These are phyloP conservation scores for Drosophila littoralis DNA, from an alignment of 1,140 invertebrate genomes.

Conservation along the genomic window DNA sequence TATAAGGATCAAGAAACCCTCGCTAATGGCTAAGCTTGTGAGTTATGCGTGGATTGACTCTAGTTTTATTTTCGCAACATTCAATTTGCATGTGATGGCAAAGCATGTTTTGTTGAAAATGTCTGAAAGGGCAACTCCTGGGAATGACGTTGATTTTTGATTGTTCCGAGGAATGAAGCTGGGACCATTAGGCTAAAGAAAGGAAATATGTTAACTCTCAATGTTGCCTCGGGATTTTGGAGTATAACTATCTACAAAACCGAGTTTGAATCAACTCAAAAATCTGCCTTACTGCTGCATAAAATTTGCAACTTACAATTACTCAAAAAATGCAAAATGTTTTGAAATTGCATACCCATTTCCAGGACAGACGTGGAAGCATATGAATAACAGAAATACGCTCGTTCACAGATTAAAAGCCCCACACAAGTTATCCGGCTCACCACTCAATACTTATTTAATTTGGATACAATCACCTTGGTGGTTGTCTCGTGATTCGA, in stretches of 20 bases:
- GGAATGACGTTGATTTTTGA: constrained; percentile 65
- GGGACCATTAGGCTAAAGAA: not conserved
- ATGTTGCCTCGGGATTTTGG: no score
- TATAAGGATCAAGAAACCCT: not conserved
- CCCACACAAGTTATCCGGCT: not conserved
- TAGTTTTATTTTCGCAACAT: constrained; percentile 65
- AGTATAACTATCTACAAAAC: no score
- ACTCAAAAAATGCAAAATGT: no score
- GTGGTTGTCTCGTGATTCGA: not conserved
- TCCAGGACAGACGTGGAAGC: no score
- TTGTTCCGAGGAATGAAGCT: constrained; percentile 22
- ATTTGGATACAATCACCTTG: no score
- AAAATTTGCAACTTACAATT: no score
- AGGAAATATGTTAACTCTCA: no score
- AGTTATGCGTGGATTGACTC: constrained; percentile 53
- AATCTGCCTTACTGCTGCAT: no score
- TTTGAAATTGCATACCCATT: no score
- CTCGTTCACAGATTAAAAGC: no score
- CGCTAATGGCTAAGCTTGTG: constrained; percentile 4
- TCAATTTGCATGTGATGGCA: constrained; percentile 64
- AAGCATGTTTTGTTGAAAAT: constrained; percentile 50
- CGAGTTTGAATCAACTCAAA: no score
- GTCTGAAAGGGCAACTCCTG: constrained; percentile 43
- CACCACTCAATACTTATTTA: not conserved
- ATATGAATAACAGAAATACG: no score